Base-by-base conservation (phyloP, 2,888 invertebrate species). In the Cantharis nigra region DNA sequence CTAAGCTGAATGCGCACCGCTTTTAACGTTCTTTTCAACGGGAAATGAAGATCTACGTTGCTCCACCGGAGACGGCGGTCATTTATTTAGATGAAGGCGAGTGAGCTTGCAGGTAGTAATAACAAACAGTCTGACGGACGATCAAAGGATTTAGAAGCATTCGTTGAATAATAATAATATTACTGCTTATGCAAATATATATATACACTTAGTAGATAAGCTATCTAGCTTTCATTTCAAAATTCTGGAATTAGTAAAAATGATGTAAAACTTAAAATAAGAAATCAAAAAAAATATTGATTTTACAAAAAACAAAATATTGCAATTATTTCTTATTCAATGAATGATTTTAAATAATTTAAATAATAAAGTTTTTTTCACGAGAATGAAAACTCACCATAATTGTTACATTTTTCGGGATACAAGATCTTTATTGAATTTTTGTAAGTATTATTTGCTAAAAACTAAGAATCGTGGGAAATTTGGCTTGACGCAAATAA, bases 21-120 rank as follows among this genome's bases (percentile, higher is more conserved):
- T 79, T 78, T 79, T 70, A 80, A 79, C 81, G 82, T 82, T 82
- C 81, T 83, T 81, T 81, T 81, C 80, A 79, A 69, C 74, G 77
- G 79, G 80, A 81, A 86, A 86, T 86, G 85, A 86, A 86, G 86
- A 86, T 86, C 85, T 85, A 86, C 85, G 85, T 82, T 67, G 80
- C 83, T 83, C 83, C 85, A 84, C 82, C 82, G 82, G 83, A 78
- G 82, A 79, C 84, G 82, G 79, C 80, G 82, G 84, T 83, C 84
- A 84, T 85, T 85, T 84, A 85, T 86, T 85, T 85, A 76, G 72
- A 33, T 63, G 63, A 70, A 72, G 80, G 81, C 80, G 80, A 81
- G 82, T 81, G 81, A 70, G 82, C 81, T 81, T 81, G 80, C 83
- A 84, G 84, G 84, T 84, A 82, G 83, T 83, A 83, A 83, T 82